A percentile compares a stretch with the other conserved stretches of the same genome.
Conservation (phyloP, 2,797 vertebrate species). For the Ispidina picta region DNA sequence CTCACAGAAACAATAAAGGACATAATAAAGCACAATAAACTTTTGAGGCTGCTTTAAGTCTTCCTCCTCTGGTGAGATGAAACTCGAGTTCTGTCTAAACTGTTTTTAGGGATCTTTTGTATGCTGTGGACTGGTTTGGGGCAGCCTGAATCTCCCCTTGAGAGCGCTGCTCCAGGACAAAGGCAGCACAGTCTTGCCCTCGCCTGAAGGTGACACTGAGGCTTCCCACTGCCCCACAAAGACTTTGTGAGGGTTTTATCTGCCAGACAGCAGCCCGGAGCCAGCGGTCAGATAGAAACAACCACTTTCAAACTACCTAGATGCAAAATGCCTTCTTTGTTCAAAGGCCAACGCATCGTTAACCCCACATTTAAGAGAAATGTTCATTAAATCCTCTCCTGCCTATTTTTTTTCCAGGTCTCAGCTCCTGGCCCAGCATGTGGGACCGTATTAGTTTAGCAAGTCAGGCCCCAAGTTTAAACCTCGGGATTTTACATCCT, state of each 20-base stretch:
- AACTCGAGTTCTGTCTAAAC: background rate
- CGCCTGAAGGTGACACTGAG: background rate
- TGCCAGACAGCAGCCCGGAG: background rate
- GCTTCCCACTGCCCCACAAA: background rate
- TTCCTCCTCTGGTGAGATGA: background rate
- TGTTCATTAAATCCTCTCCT: background rate
- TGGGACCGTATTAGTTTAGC: accelerated
- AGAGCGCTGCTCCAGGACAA: background rate
- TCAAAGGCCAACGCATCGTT: background rate
- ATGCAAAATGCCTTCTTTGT: background rate
- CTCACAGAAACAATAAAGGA: background rate
- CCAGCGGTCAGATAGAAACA: background rate
- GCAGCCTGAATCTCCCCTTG: background rate
- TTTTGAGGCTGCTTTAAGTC: background rate
- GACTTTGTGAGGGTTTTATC: background rate
- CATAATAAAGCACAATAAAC: background rate
- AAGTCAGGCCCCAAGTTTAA: background rate
- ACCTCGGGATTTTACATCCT: background rate
- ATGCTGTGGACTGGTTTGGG: background rate
- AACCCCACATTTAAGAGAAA: background rate
- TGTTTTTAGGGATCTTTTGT: background rate
- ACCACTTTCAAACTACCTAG: background rate
- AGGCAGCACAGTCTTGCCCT: background rate
- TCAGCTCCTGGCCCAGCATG: background rate
- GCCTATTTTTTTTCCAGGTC: background rate